Percentiles rank a stretch among this genome's conserved stretches.
phyloP scores from a whole-genome alignment of 1,140 invertebrate species.

The Neodiprion fabricii region DNA sequence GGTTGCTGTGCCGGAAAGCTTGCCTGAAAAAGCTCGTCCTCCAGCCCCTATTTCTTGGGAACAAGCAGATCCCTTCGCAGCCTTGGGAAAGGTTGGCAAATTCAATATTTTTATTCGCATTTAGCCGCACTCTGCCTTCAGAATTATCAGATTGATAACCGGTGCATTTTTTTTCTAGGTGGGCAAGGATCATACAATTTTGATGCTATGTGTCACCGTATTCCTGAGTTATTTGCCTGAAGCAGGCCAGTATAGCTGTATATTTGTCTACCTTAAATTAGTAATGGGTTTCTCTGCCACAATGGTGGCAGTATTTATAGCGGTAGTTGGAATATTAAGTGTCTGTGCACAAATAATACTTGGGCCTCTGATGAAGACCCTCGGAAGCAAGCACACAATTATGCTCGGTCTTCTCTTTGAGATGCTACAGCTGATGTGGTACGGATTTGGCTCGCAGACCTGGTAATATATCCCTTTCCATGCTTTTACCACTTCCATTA shows the following conservation, averaged over 20 bases:
- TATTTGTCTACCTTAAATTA: slow-evolving; percentile 98
- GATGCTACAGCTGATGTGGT: slow-evolving; percentile 96
- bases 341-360: slow-evolving; percentile 94
- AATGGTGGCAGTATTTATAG: slow-evolving; percentile 97
- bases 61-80: slow-evolving; percentile 96
- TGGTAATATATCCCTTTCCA: slow-evolving; percentile 66
- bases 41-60: slow-evolving; percentile 91
- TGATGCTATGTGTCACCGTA: slow-evolving; percentile 96
- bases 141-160: neutral
- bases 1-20: slow-evolving; percentile 96
- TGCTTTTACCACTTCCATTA: slow-evolving; percentile 9
- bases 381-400: slow-evolving; percentile 96
- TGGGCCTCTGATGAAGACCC: slow-evolving; percentile 86
- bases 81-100: slow-evolving; percentile 65
- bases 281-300: slow-evolving; percentile 96
- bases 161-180: slow-evolving; percentile 66
- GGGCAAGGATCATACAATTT: slow-evolving; percentile 93
- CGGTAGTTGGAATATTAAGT: slow-evolving; percentile 94
- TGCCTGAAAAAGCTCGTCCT: slow-evolving; percentile 91
- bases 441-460: slow-evolving; percentile 87
- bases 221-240: slow-evolving; percentile 99
- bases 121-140: neutral
- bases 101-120: slow-evolving; percentile 21
- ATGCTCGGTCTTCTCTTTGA: slow-evolving; percentile 96
- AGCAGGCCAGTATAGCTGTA: slow-evolving; percentile 98